phyloP scores from a whole-genome alignment of 1,140 invertebrate genomes.

The Gerris buenoi region DNA sequence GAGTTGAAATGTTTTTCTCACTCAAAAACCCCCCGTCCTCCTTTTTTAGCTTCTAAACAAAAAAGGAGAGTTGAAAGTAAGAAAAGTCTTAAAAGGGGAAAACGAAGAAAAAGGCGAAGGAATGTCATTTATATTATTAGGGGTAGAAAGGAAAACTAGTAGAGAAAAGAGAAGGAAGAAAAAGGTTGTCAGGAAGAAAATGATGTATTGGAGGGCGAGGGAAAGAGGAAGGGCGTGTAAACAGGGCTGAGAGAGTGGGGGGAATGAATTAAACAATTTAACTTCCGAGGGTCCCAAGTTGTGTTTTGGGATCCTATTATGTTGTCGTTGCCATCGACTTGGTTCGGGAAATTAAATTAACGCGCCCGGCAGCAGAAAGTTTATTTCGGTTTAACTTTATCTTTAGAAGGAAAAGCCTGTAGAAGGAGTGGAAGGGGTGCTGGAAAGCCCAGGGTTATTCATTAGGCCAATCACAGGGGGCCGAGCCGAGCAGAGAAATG shows the following conservation, averaged over 20 bases:
- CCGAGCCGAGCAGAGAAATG: not conserved
- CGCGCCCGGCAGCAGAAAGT: slow-evolving; percentile 6
- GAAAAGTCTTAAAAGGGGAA: too few species aligned
- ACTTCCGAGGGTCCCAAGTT: slow-evolving; percentile 13
- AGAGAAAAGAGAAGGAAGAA: too few species aligned
- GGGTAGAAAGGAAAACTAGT: not conserved
- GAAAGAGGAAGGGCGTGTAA: not conserved
- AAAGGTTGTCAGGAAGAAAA: too few species aligned
- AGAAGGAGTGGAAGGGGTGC: too few species aligned
- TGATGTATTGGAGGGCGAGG: not conserved
- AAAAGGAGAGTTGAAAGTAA: too few species aligned
- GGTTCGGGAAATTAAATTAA: not conserved
- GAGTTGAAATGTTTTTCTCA: too few species aligned
- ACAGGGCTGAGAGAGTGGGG: not conserved
- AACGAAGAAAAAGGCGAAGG: not conserved
- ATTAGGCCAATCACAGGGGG: slow-evolving; percentile 16
- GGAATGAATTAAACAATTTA: slow-evolving; percentile 20
- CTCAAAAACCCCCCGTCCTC: too few species aligned
- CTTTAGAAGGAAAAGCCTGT: too few species aligned
- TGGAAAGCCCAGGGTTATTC: slow-evolving; percentile 18
- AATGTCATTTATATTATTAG: not conserved
- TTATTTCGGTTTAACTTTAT: slow-evolving; percentile 17
- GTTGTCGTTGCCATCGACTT: slow-evolving; percentile 19
- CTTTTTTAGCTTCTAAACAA: too few species aligned
- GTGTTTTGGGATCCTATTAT: slow-evolving; percentile 20